A percentile compares a stretch with the other conserved stretches of the same genome.
Evolutionary conservation across 1,140 invertebrate species (phyloP).

Genomic region (Sitobion miscanthi): DNA sequence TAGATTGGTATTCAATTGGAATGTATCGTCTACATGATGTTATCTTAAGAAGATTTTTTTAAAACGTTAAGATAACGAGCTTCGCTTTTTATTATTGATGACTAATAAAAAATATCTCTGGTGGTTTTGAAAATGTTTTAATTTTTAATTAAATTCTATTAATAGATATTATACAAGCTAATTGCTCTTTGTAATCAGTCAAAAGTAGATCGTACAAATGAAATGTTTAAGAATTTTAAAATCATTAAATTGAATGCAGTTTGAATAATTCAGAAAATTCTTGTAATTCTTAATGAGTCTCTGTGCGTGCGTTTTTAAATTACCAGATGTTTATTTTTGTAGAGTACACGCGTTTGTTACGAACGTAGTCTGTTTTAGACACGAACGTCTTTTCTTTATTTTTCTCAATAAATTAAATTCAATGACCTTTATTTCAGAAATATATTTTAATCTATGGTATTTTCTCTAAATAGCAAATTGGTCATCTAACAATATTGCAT

Average conservation of each 20-base stretch:
- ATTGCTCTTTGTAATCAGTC: neutral
- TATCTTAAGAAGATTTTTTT: neutral
- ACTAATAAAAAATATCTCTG: neutral
- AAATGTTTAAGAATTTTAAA: neutral
- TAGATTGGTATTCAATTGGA: neutral
- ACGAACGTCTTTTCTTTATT: neutral
- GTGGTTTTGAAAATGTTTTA: neutral
- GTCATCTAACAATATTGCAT: neutral
- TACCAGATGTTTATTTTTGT: neutral
- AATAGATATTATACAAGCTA: neutral
- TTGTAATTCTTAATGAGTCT: neutral
- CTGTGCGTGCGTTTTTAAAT: neutral
- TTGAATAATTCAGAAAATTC: slow-evolving; percentile 13
- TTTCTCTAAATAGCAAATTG: neutral
- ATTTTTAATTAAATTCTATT: neutral
- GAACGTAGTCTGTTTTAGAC: neutral
- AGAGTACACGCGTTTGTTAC: neutral
- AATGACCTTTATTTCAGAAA: neutral
- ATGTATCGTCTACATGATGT: neutral
- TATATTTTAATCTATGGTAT: neutral
- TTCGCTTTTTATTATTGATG: neutral
- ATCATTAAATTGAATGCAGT: neutral
- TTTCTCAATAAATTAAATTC: neutral
- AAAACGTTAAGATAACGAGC: neutral
- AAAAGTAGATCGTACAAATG: neutral